Evolutionary conservation across 2,888 invertebrate genomes (phyloP).

Genomic region (Tachystola acroxantha): DNA sequence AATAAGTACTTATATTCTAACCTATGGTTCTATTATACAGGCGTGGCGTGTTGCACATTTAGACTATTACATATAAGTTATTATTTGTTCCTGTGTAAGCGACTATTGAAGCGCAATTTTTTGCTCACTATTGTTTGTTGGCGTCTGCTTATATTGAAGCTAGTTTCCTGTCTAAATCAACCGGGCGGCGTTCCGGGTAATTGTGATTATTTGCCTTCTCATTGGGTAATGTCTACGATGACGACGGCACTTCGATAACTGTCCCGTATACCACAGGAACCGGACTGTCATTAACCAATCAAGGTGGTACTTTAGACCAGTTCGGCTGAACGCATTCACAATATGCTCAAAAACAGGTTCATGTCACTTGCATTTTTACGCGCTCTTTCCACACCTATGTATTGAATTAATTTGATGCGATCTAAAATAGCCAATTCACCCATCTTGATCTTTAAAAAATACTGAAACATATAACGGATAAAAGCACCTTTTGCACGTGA

Average conservation of each 20-base stretch:
- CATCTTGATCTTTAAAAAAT: no score
- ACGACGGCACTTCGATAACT: slow-evolving; percentile 55
- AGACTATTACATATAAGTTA: no score
- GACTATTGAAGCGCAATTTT: not conserved
- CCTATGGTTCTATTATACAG: no score
- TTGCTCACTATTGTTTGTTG: slow-evolving; percentile 2
- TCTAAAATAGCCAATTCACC: no score
- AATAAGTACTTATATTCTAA: no score
- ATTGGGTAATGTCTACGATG: slow-evolving; percentile 55
- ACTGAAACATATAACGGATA: no score
- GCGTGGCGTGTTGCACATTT: no score
- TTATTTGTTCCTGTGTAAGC: no score
- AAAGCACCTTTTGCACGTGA: no score
- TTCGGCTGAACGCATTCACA: slow-evolving; percentile 24
- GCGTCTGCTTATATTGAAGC: slow-evolving; percentile 6
- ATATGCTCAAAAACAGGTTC: slow-evolving; percentile 20
- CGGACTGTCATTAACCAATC: slow-evolving; percentile 63
- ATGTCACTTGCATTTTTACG: slow-evolving; percentile 6
- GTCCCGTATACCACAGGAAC: slow-evolving; percentile 55
- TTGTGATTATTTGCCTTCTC: slow-evolving; percentile 51
- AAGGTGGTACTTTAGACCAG: slow-evolving; percentile 52
- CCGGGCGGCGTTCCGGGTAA: slow-evolving; percentile 44
- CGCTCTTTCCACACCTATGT: not conserved
- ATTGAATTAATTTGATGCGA: not conserved
- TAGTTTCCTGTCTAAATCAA: slow-evolving; percentile 50